phyloP scores from a whole-genome alignment of 2,113 vertebrate species.

The Otis tarda region DNA sequence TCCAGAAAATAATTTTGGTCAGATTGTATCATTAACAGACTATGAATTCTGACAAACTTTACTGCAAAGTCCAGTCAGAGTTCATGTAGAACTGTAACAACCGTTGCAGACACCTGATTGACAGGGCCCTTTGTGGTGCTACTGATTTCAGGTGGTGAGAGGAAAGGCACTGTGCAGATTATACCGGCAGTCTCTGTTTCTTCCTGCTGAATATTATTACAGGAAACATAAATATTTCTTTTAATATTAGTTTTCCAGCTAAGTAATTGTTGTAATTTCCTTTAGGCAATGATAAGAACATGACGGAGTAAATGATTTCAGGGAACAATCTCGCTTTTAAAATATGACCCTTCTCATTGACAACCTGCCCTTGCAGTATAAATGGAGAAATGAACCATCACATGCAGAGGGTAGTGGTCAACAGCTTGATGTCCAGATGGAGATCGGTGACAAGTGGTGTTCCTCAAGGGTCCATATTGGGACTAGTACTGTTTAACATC shows the following conservation, averaged over 20 bases:
- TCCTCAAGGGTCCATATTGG: too few relatives aligned
- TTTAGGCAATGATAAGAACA: background rate
- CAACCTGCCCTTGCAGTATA: background rate
- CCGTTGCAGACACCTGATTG: background rate
- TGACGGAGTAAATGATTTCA: background rate
- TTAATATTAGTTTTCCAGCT: slow-evolving; percentile 19
- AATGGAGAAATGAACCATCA: background rate
- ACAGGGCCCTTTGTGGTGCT: background rate
- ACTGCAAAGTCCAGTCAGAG: background rate
- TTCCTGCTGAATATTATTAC: background rate
- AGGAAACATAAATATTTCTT: slow-evolving; percentile 1
- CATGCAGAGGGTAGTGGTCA: too few relatives aligned
- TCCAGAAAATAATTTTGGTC: background rate
- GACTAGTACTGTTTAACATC: too few relatives aligned
- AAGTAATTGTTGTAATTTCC: slow-evolving; percentile 42
- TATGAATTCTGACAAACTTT: background rate
- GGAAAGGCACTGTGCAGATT: background rate
- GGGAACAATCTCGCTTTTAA: background rate
- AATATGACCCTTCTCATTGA: background rate
- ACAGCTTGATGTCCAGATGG: too few relatives aligned
- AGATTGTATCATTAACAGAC: background rate
- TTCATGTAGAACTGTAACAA: background rate
- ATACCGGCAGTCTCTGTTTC: background rate
- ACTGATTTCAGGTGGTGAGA: background rate
- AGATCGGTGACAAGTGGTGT: too few relatives aligned